Evolutionary conservation across 2,888 invertebrate species (phyloP), one percentile per base, ranked within the genome.

Genomic region (Cancer borealis): DNA sequence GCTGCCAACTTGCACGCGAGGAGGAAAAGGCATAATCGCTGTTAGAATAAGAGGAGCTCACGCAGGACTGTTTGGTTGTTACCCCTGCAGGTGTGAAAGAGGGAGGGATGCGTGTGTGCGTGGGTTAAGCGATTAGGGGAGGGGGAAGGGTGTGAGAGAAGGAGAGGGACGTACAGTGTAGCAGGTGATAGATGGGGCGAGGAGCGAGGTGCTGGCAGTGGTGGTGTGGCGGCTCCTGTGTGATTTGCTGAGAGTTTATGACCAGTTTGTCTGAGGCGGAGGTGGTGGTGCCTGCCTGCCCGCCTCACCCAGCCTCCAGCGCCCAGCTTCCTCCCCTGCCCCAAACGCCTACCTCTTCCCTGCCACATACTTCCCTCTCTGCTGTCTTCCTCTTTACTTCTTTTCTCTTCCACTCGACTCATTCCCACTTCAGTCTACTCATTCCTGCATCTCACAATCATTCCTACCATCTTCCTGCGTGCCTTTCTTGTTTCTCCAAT

Each of bases 231-330:
- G 79, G 91, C 73, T 91, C 46, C 79, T 91, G 91, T 91, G 91
- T 73, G 91, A 91, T 73, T 91, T 91, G 91, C 91, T 39, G 73
- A 26, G 47, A n/a, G 91, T 91, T 73, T 91, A 73, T 91, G 91
- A 47, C 73, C 91, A 49, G 46, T 45, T 46, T 47, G 60, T 45
- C 66, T 91, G 66, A 54, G 91, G 91, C 46, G 91, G 91, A 91
- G 60, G 60, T 91, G 91, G 45, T 91, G 91, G 91, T 91, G 91
- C 92, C 46, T 79, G 79, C 73, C 91, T 45, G 39, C 91, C 73
- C 46, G 45, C 73, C 91, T 45, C 91, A 45, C 73, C 39, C 91
- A 45, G 45, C 39, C 91, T 45, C 91, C 26, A 21, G n/a, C 91
- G 5, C 10, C 4, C 91, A 45, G 17, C 91, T 60, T 45, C 73